These are phyloP conservation scores for Neosilurus hyrtlii DNA, from an alignment of 2,797 vertebrate genomes.

Conservation along the genomic window DNA sequence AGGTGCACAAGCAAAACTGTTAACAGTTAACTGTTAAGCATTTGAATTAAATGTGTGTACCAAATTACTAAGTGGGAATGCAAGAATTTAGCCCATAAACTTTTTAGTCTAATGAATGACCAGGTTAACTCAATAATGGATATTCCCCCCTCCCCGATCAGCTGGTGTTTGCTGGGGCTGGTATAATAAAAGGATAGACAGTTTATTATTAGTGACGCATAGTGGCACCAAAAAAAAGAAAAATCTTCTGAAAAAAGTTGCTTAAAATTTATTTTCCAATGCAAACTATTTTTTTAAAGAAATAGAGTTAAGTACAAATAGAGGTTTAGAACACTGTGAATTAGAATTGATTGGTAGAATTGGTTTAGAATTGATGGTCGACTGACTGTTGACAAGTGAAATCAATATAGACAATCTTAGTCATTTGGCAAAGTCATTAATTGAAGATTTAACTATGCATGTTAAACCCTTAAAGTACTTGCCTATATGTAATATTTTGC, in stretches of 20 bases:
- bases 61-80: too few species aligned
- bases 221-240: neutral
- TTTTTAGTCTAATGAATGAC: neutral
- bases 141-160: neutral
- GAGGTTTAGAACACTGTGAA: neutral
- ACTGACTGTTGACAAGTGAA: neutral
- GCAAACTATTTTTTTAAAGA: neutral
- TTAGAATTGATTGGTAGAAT: too few species aligned
- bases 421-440: neutral
- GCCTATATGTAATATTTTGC: neutral
- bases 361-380: neutral
- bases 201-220: constrained; percentile 30
- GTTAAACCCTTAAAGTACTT: neutral
- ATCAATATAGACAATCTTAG: too few species aligned
- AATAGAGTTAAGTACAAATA: neutral
- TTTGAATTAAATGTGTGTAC: too few species aligned
- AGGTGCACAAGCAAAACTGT: too few species aligned
- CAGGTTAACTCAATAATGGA: neutral
- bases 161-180: constrained; percentile 17
- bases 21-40: too few species aligned
- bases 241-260: neutral
- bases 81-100: too few species aligned
- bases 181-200: constrained; percentile 15
- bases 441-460: neutral
- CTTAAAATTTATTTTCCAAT: neutral